Percentiles rank a stretch among this genome's conserved stretches.
These are phyloP conservation scores for Planococcus citri DNA, from an alignment of 1,140 invertebrate species.

Conservation along the genomic window DNA sequence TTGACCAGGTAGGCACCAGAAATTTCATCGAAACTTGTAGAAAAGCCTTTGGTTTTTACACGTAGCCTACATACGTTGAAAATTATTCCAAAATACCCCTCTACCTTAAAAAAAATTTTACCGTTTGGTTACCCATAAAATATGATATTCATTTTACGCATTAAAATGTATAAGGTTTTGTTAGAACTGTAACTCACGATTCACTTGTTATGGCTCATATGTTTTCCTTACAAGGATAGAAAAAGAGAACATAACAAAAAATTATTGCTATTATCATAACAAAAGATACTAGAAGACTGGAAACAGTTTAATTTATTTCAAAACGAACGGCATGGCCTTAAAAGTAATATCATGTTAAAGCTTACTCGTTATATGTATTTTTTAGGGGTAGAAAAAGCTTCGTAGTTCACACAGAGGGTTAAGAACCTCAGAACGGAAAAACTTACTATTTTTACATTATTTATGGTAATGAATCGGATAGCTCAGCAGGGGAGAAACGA, in stretches of 20 bases:
- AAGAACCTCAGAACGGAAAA: not conserved
- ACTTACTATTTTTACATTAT: not conserved
- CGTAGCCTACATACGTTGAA: too few relatives aligned
- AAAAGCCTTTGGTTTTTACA: too few relatives aligned
- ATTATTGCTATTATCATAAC: constrained; percentile 8
- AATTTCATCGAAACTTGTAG: too few relatives aligned
- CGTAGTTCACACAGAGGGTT: not conserved
- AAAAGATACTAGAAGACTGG: not conserved
- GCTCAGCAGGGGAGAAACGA: too few relatives aligned
- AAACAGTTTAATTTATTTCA: constrained; percentile 3
- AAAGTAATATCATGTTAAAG: constrained; percentile 2
- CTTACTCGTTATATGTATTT: not conserved
- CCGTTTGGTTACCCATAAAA: too few relatives aligned
- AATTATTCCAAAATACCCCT: too few relatives aligned
- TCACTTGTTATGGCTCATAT: not conserved
- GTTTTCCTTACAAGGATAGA: not conserved
- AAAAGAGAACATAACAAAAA: not conserved
- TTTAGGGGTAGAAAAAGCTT: not conserved
- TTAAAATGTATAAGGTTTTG: constrained; percentile 4
- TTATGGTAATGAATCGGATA: not conserved
- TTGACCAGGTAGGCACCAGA: too few relatives aligned
- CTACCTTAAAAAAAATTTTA: too few relatives aligned
- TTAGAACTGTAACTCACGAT: not conserved
- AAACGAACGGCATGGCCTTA: not conserved
- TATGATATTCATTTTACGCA: not conserved